Percentiles rank a stretch among this genome's conserved stretches.
Evolutionary conservation across 2,113 vertebrate species (phyloP).

Genomic region (Chionodraco myersi): DNA sequence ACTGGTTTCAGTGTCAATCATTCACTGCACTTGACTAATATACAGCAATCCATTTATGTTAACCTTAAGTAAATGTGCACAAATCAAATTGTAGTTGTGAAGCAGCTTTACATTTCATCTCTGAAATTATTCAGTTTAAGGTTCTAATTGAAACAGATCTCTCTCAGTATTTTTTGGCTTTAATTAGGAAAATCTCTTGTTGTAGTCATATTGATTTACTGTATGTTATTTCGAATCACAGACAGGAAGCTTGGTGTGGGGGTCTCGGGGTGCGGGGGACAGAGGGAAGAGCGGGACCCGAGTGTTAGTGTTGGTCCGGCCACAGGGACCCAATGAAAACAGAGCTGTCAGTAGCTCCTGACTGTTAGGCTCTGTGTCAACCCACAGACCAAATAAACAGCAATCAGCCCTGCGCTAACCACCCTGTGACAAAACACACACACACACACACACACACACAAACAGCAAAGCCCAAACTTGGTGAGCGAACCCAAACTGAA

Average conservation of each 20-base stretch:
- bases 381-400: conserved; percentile 82
- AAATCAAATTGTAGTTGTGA: too few species aligned
- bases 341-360: conserved; percentile 76
- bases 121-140: neutral
- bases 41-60: too few species aligned
- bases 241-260: conserved; percentile 67
- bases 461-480: conserved; percentile 20
- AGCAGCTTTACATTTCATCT: neutral
- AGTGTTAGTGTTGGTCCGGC: conserved; percentile 70
- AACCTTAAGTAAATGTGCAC: too few species aligned
- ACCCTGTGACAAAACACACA: conserved; percentile 62
- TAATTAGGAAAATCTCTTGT: neutral
- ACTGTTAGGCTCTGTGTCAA: conserved; percentile 75
- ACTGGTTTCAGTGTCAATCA: neutral
- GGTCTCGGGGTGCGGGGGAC: conserved; percentile 57
- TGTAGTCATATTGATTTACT: conserved; percentile 33
- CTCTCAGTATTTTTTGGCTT: neutral
- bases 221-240: conserved; percentile 48
- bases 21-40: too few species aligned
- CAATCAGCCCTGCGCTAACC: conserved; percentile 77
- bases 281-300: conserved; percentile 71
- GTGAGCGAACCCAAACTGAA: conserved; percentile 44
- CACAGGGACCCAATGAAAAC: conserved; percentile 73
- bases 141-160: neutral
- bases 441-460: conserved; percentile 54